These are phyloP conservation scores for Isoperla grammatica DNA, from an alignment of 2,888 invertebrate genomes.

Conservation along the genomic window DNA sequence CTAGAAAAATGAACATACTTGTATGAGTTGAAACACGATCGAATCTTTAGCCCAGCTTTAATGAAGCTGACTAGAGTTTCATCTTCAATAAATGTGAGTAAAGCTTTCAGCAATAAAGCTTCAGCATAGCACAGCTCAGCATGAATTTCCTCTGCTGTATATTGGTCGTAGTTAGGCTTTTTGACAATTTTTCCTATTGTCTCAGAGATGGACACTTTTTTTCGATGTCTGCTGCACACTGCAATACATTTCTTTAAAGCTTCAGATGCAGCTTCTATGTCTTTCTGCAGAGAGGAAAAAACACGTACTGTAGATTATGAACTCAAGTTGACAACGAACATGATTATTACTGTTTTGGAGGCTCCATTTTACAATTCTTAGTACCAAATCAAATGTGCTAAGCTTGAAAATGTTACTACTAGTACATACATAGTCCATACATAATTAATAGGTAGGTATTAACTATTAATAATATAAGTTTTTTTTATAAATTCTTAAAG, in stretches of 20 bases:
- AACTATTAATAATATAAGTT: too few species aligned
- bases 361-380: too few species aligned
- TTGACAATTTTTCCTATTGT: conserved; percentile 76
- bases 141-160: conserved; percentile 79
- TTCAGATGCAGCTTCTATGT: conserved; percentile 67
- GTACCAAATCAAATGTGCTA: too few species aligned
- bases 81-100: conserved; percentile 90
- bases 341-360: too few species aligned
- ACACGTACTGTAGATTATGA: conserved; percentile 10
- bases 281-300: conserved; percentile 41
- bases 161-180: conserved; percentile 67
- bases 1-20: too few species aligned
- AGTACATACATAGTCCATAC: too few species aligned
- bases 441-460: too few species aligned
- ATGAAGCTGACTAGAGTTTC: conserved; percentile 90
- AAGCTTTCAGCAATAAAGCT: conserved; percentile 77
- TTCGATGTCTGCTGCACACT: conserved; percentile 68
- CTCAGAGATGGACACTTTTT: conserved; percentile 66
- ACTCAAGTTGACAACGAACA: too few species aligned
- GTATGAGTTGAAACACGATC: conserved; percentile 84
- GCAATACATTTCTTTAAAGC: conserved; percentile 70
- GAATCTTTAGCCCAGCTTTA: conserved; percentile 87
- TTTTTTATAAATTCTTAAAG: too few species aligned
- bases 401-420: too few species aligned
- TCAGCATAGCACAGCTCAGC: conserved; percentile 95